Percentiles rank a stretch among this genome's conserved stretches.
phyloP scores from a whole-genome alignment of 1,140 invertebrate species.

The Cotesia chilonis region DNA sequence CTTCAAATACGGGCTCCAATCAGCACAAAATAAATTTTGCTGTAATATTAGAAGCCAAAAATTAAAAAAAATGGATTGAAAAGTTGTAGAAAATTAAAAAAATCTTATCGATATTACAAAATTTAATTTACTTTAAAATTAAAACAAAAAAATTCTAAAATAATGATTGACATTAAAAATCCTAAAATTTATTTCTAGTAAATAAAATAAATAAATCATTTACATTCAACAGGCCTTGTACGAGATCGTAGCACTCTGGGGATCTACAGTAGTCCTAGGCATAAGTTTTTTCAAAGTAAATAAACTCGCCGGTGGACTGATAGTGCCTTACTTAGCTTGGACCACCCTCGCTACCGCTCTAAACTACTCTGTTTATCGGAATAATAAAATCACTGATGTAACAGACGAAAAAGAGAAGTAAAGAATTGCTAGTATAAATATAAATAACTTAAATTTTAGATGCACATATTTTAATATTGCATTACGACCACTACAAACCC shows the following conservation, averaged over 20 bases:
- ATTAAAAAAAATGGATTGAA: too few relatives aligned
- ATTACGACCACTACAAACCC: background rate
- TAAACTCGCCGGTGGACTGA: slow-evolving; percentile 73
- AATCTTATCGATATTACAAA: too few relatives aligned
- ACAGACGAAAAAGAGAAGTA: slow-evolving; percentile 40
- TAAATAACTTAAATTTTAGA: slow-evolving; percentile 35
- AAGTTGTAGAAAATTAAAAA: too few relatives aligned
- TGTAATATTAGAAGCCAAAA: too few relatives aligned
- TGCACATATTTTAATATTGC: too few relatives aligned
- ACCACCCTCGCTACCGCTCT: slow-evolving; percentile 74
- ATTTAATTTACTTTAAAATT: too few relatives aligned
- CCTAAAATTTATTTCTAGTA: too few relatives aligned
- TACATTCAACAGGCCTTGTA: slow-evolving; percentile 73
- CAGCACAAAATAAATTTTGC: too few relatives aligned
- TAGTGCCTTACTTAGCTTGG: slow-evolving; percentile 85
- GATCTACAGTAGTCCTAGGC: slow-evolving; percentile 71
- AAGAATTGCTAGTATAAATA: slow-evolving; percentile 6
- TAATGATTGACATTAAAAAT: too few relatives aligned
- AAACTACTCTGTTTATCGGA: slow-evolving; percentile 74
- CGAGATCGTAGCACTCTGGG: slow-evolving; percentile 73
- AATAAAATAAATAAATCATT: background rate
- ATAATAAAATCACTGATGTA: slow-evolving; percentile 61
- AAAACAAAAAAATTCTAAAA: too few relatives aligned
- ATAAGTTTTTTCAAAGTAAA: slow-evolving; percentile 76
- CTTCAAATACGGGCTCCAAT: too few relatives aligned